A percentile compares a stretch with the other conserved stretches of the same genome.
Conservation (phyloP, 1,140 invertebrate genomes). For the Proctacanthus coquilletti region DNA sequence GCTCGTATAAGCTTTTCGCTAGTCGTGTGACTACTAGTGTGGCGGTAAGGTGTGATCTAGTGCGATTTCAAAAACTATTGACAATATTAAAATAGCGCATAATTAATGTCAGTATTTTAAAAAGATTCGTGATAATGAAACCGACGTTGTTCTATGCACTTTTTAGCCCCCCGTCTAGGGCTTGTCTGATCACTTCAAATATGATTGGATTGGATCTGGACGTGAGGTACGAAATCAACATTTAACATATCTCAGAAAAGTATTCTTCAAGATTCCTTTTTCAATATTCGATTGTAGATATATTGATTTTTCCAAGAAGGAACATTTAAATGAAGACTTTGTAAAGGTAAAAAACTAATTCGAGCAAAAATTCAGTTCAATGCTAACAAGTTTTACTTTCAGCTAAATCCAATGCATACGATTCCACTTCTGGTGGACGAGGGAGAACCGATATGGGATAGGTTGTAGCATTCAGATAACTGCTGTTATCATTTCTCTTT, state of each 20-base stretch:
- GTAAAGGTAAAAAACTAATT: no score
- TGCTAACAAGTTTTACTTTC: slow-evolving; percentile 9
- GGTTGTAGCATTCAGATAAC: slow-evolving; percentile 20
- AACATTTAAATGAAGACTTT: slow-evolving; percentile 19
- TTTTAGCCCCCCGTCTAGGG: slow-evolving; percentile 33
- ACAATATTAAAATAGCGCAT: no score
- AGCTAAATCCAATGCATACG: slow-evolving; percentile 47
- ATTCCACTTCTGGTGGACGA: slow-evolving; percentile 49
- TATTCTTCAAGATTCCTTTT: not conserved
- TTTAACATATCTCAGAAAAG: not conserved
- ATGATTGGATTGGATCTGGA: slow-evolving; percentile 33
- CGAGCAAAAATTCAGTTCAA: not conserved
- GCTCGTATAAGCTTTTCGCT: no score
- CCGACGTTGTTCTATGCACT: slow-evolving; percentile 32
- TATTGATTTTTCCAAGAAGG: slow-evolving; percentile 21
- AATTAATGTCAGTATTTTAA: no score
- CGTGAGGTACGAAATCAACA: slow-evolving; percentile 18
- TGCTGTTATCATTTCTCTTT: not conserved
- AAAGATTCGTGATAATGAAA: no score
- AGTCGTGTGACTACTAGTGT: no score
- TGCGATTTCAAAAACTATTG: no score
- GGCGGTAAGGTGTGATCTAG: no score
- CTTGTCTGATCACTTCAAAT: slow-evolving; percentile 31
- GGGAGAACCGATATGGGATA: slow-evolving; percentile 42
- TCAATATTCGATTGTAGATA: slow-evolving; percentile 8